Base-by-base conservation (phyloP, 1,140 invertebrate genomes). In the Atopsyche davidsoni region DNA sequence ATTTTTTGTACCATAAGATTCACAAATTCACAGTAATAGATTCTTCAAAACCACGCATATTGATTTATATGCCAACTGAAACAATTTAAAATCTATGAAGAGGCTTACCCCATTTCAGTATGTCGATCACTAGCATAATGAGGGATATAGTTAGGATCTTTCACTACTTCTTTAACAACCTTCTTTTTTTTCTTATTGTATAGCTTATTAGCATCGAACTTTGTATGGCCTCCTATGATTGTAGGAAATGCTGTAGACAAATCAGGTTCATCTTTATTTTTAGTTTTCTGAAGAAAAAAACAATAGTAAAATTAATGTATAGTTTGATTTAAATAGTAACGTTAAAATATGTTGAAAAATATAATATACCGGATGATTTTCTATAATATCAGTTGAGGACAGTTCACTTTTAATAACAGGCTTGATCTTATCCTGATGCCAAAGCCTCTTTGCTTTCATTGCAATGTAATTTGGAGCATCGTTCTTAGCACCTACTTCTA, bases 91-190 rank as follows among this genome's bases (percentile, higher is more conserved):
- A n/a, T n/a, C n/a, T n/a, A n/a, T n/a, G n/a, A n/a, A n/a, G n/a
- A n/a, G n/a, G n/a, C 68, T 71, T 73, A 91, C 81, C 92, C 93
- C 60, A 85, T 79, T 69, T 98, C 95, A 1, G 88, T 89, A 57
- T 92, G 82, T 64, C 83, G 84, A 66, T 97, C 91, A 16, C 81
- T 72, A 4, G 93, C 86, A 34, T 79, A 71, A 68, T 98, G 96
- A 6, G 86, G 83, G 58, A 98, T 83, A 62, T 87, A 98, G 73
- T 92, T 70, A 69, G 76, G 53, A 58, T 72, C 66, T 62, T 76
- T 64, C 60, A 75, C 61, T 68, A 81, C 58, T 75, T 81, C 59
- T 65, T 77, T 76, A 42, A 64, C 67, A 47, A 65, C 64, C 59
- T 65, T 66, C 43, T 73, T 76, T 36, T 70, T 64, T 13, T 60